Base-by-base conservation (phyloP, 2,888 invertebrate species). In the Druceiella hillmani region DNA sequence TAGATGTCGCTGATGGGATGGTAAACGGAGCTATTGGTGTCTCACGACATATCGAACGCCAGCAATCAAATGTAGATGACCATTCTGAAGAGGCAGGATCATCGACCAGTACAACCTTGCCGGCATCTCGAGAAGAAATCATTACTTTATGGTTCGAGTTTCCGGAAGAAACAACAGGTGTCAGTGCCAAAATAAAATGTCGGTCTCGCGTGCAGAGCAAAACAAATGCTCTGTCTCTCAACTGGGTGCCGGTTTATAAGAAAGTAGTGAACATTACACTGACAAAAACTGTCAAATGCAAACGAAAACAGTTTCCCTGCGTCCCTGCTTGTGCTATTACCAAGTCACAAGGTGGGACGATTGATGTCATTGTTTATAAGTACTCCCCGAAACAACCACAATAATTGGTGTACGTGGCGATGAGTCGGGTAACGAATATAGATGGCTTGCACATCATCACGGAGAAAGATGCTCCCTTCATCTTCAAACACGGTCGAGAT, bases 1-100 rank as follows among this genome's bases (percentile, higher is more conserved):
- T 57, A 4, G 54, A 55, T 33, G 54, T 58, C 2, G 13, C 44
- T 26, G 54, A 58, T 50, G 55, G 56, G 15, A 47, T 55, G 32
- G 52, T 49, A 4, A 57, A 57, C 45, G 53, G 55, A 15, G 52
- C 52, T 13, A 42, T 49, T 26, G 54, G 54, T 13, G 48, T 44
- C 43, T 46, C 55, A 32, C 28, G 46, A 14, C 44, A 50, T 40
- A 44, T 57, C 17, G 54, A 55, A 38, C n/a, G n/a, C n/a, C 43
- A 41, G 33, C 34, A 11, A 5, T 13, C 28, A 14, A 33, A 40
- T 39, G 29, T 13, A 35, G 41, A 38, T 31, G 39, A 37, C 38
- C n/a, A 30, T 38, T 41, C 44, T 41, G 43, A 36, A 25, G 32
- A 29, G 41, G 43, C 35, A 45, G 41, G 40, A 20, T n/a, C 22